Evolutionary conservation across 1,140 invertebrate genomes (phyloP), one percentile per base, ranked within the genome.

Genomic region (Ridgeia piscesae): DNA sequence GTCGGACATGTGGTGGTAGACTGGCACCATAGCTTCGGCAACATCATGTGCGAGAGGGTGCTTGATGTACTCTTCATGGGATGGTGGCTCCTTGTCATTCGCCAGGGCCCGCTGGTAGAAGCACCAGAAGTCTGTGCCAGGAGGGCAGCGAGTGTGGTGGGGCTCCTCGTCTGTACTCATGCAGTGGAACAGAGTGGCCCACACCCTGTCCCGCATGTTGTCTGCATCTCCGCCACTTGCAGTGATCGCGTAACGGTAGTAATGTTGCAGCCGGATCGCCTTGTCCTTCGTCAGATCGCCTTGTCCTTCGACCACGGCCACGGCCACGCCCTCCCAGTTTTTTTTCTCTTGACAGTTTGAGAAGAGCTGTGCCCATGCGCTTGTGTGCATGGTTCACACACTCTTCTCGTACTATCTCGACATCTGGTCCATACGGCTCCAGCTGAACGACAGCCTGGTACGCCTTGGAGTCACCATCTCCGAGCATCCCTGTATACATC

Each of bases 331-430:
- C 35, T 34, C 50, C 89, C 6, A 89, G 33, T 88, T 89, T 35
- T 31, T 90, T n/a, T 48, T 92, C 27, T 89, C 91, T 92, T 6
- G 77, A 35, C 89, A 89, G 88, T 33, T 89, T 89, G 88, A 42
- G 34, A 34, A 92, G 42, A 92, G 34, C 42, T 11, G 42, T 42
- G 42, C 42, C 42, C 42, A 42, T 42, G 42, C 42, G 42, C 42
- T 4, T 42, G 77, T 92, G 92, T 27, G 35, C 88, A 89, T 92
- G 92, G 77, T 92, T 92, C 17, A 92, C 89, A 34, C 92, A 92
- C 77, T 92, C 92, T 91, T 92, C 92, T 34, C 89, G 34, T 8
- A 17, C 35, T 1, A 92, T 35, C 8, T 9, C 1, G 17, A 89
- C 11, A 11, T 42, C 77, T 4, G 58, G 58, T 6, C 92, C 48